A percentile compares a stretch with the other conserved stretches of the same genome.
Conservation (phyloP, 2,113 vertebrate species). For the Hemiprocne comata region DNA sequence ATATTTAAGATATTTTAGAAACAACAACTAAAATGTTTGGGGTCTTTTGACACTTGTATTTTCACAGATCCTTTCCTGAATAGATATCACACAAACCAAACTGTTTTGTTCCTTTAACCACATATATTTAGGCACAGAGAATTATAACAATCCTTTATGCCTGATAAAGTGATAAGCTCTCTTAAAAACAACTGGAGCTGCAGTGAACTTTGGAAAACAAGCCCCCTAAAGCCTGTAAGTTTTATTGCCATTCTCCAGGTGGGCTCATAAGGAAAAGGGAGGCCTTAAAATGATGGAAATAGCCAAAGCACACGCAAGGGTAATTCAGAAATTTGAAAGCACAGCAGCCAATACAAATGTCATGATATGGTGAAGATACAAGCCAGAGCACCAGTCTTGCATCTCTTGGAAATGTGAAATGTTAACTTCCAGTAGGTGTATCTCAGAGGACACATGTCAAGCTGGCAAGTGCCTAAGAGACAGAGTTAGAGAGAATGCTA, state of each 20-base stretch:
- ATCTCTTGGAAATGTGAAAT: background rate
- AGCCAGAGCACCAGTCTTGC: background rate
- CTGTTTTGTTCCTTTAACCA: background rate
- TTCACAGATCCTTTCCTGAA: background rate
- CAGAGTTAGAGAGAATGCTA: background rate
- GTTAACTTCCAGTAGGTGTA: background rate
- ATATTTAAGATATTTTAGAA: background rate
- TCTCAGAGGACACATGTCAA: background rate
- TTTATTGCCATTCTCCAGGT: slow-evolving; percentile 60
- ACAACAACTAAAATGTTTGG: background rate
- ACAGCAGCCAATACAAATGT: background rate
- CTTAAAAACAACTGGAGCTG: background rate
- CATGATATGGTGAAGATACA: background rate
- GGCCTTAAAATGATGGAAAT: slow-evolving; percentile 30
- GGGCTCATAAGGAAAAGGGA: slow-evolving; percentile 22
- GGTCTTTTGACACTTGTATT: background rate
- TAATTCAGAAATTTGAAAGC: slow-evolving; percentile 27
- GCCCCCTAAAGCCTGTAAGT: slow-evolving; percentile 30
- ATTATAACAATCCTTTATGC: background rate
- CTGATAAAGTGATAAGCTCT: slow-evolving; percentile 54
- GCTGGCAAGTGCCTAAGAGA: background rate
- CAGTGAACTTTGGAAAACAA: slow-evolving; percentile 43
- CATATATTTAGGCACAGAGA: background rate
- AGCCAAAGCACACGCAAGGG: background rate
- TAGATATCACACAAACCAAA: background rate